A percentile compares a stretch with the other conserved stretches of the same genome.
These are phyloP conservation scores for Bombus difficillimus DNA, from an alignment of 1,140 invertebrate species.

Conservation along the genomic window DNA sequence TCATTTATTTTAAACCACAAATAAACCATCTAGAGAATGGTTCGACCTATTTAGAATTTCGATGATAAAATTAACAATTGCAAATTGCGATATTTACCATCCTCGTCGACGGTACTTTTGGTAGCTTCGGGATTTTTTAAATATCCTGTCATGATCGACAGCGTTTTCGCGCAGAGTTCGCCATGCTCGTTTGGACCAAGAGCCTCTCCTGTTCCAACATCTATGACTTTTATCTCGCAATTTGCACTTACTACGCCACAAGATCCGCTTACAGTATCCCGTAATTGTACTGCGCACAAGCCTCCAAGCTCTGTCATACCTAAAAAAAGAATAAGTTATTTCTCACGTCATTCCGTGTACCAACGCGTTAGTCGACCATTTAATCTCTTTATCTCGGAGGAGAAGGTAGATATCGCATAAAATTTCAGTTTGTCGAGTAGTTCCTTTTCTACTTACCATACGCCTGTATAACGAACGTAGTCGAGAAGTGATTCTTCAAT, in stretches of 20 bases:
- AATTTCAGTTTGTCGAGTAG: not conserved
- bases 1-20: no score
- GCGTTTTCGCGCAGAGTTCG: constrained; percentile 80
- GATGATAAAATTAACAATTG: not conserved
- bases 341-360: no score
- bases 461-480: constrained; percentile 49
- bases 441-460: constrained; percentile 65
- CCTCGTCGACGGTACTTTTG: constrained; percentile 80
- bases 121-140: constrained; percentile 84
- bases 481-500: constrained; percentile 45
- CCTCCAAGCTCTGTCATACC: constrained; percentile 72
- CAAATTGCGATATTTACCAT: constrained; percentile 75
- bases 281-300: constrained; percentile 6
- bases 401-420: no score
- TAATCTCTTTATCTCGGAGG: no score
- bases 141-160: constrained; percentile 80
- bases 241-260: constrained; percentile 69
- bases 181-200: constrained; percentile 79
- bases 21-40: not conserved
- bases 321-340: constrained; percentile 8
- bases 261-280: constrained; percentile 56
- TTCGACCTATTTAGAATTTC: not conserved
- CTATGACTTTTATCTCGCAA: constrained; percentile 74
- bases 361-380: no score
- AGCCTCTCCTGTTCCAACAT: constrained; percentile 72